Conservation (phyloP, 2,888 invertebrate species). For the Amiota minor region DNA sequence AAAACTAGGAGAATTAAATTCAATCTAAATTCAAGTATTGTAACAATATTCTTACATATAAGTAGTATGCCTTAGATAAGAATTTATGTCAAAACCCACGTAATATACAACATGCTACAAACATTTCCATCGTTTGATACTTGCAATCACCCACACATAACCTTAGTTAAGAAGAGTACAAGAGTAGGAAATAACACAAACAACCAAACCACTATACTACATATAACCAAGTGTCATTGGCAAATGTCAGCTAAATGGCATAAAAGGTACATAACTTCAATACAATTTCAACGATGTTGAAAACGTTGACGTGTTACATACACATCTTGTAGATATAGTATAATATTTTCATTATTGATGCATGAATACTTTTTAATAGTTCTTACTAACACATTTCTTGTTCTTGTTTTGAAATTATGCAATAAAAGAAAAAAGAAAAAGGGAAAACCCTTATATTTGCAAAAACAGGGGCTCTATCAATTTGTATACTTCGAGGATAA, state of each 20-base stretch:
- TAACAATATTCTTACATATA: too few species aligned
- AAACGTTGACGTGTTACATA: background rate
- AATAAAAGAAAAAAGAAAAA: background rate
- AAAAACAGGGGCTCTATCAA: background rate
- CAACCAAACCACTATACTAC: too few species aligned
- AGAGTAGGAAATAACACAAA: too few species aligned
- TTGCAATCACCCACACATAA: too few species aligned
- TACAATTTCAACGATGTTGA: conserved; percentile 3
- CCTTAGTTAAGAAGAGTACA: too few species aligned
- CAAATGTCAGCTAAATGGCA: background rate
- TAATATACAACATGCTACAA: too few species aligned
- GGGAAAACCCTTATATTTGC: background rate
- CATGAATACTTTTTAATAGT: background rate
- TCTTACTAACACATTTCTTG: background rate
- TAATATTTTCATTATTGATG: conserved; percentile 9
- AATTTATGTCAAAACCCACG: too few species aligned
- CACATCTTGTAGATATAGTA: background rate
- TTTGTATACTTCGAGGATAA: background rate
- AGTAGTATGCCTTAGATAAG: too few species aligned
- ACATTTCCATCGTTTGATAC: too few species aligned
- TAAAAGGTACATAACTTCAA: background rate
- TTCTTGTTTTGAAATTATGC: background rate
- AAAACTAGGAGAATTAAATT: too few species aligned
- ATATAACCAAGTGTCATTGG: background rate
- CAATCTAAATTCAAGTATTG: too few species aligned